phyloP scores from a whole-genome alignment of 2,113 vertebrate genomes.

The Tympanuchus pallidicinctus region DNA sequence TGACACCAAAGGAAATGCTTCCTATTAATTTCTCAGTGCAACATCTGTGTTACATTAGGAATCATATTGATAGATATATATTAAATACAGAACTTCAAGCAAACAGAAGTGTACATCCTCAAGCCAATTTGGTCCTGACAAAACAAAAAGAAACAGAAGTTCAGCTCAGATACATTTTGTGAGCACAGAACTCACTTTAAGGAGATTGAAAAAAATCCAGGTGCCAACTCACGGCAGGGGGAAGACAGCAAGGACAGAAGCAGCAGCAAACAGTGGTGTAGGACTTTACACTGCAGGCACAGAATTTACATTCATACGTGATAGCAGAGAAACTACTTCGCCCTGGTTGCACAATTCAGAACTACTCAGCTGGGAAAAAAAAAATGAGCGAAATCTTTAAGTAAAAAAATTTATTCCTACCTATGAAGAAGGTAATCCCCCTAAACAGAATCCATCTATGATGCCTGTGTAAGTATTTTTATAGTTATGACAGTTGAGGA shows the following conservation, averaged over 20 bases:
- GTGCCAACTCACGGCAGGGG: too few species aligned
- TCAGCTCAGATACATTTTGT: not conserved
- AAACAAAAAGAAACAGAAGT: not conserved
- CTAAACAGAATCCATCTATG: not conserved
- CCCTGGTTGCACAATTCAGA: not conserved
- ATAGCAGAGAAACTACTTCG: not conserved
- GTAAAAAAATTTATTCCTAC: too few species aligned
- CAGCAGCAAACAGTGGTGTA: not conserved
- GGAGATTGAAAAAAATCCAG: not conserved
- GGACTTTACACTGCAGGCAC: not conserved
- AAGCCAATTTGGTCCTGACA: not conserved
- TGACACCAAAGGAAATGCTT: not conserved
- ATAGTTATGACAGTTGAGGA: not conserved
- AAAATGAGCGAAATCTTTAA: not conserved
- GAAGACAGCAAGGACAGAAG: not conserved
- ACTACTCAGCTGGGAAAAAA: not conserved
- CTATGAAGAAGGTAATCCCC: not conserved
- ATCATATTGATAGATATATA: too few species aligned
- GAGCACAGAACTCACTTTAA: not conserved
- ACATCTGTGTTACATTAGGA: not conserved
- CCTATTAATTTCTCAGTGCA: not conserved
- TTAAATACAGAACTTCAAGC: not conserved
- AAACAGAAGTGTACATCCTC: not conserved
- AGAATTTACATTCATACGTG: not conserved
- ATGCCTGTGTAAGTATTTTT: not conserved